Percentiles rank a stretch among this genome's conserved stretches.
These are phyloP conservation scores for Lonchura striata DNA, from an alignment of 2,113 vertebrate species.

Conservation along the genomic window DNA sequence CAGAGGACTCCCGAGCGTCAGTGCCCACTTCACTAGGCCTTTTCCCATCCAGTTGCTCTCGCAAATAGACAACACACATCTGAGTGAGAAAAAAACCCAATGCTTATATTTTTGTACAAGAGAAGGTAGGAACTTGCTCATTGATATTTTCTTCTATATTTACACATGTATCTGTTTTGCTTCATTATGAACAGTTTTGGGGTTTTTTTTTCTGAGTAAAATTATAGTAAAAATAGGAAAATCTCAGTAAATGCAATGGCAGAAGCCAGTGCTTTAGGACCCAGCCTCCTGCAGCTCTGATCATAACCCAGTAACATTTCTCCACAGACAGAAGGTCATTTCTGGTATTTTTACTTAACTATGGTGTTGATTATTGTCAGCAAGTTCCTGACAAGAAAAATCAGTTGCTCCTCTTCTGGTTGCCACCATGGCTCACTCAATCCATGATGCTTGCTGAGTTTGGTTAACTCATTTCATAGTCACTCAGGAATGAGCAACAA, in stretches of 20 bases:
- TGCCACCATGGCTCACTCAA: neutral
- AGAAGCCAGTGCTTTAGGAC: neutral
- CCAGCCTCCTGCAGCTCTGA: neutral
- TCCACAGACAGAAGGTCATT: neutral
- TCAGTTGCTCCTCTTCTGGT: neutral
- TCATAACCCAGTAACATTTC: neutral
- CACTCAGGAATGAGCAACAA: neutral
- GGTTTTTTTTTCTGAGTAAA: neutral
- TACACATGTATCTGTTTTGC: neutral
- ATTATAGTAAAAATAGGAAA: neutral
- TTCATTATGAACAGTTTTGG: neutral
- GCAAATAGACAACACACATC: neutral
- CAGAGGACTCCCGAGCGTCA: accelerated
- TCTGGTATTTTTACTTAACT: neutral
- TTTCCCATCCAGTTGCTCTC: neutral
- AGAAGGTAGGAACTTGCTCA: neutral
- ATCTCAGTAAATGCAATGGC: neutral
- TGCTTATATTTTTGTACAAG: neutral
- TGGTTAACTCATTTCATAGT: neutral
- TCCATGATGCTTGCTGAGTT: neutral
- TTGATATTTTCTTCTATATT: neutral
- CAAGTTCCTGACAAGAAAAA: neutral
- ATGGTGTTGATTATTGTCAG: neutral
- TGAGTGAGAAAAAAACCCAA: neutral
- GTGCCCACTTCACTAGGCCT: neutral